Evolutionary conservation across 1,140 invertebrate species (phyloP).

Genomic region (Drosophila lini): DNA sequence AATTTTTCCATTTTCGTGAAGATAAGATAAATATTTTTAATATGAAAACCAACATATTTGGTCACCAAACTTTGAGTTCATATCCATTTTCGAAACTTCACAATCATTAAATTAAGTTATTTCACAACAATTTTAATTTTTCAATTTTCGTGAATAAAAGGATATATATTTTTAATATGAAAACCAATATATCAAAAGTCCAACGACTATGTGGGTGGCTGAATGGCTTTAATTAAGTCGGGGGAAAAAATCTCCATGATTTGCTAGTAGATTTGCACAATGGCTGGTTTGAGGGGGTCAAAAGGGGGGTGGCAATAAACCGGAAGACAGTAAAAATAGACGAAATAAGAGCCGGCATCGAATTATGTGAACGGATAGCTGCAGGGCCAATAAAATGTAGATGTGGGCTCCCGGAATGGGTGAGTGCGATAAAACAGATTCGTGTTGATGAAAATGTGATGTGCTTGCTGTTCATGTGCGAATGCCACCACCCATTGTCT

Average conservation of each 20-base stretch:
- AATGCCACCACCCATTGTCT: slow-evolving; percentile 23
- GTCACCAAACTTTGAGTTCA: too few relatives aligned
- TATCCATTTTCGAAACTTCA: too few relatives aligned
- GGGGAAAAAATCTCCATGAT: slow-evolving; percentile 13
- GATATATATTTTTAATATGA: neutral
- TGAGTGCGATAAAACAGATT: slow-evolving; percentile 40
- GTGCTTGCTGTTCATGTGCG: slow-evolving; percentile 24
- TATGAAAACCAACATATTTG: too few relatives aligned
- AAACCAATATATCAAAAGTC: neutral
- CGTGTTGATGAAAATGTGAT: slow-evolving; percentile 50
- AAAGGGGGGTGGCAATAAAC: slow-evolving; percentile 30
- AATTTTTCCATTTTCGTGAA: too few relatives aligned
- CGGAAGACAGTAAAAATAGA: slow-evolving; percentile 50
- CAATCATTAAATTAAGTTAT: too few relatives aligned
- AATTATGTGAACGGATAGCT: slow-evolving; percentile 61
- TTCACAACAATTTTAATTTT: too few relatives aligned
- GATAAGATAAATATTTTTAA: too few relatives aligned
- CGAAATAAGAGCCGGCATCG: slow-evolving; percentile 43
- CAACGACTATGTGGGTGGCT: neutral
- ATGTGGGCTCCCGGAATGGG: slow-evolving; percentile 24
- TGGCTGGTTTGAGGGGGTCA: neutral
- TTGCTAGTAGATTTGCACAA: slow-evolving; percentile 14
- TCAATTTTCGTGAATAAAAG: neutral
- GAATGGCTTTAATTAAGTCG: slow-evolving; percentile 31
- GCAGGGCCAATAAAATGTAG: slow-evolving; percentile 57